Evolutionary conservation across 1,140 invertebrate genomes (phyloP).

Genomic region (Bilobella aurantiaca): DNA sequence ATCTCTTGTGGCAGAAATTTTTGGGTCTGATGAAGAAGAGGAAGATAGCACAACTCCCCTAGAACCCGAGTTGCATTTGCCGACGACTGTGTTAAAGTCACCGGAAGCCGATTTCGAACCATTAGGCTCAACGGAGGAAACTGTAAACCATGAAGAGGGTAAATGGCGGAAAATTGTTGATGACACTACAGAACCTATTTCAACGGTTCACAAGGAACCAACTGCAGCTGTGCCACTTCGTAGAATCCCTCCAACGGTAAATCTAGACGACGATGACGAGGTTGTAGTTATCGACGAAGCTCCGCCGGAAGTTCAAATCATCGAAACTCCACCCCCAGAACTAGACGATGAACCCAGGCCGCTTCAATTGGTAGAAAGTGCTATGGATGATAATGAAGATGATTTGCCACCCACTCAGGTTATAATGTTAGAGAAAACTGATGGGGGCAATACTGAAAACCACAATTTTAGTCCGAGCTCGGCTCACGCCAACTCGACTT

Average conservation of each 20-base stretch:
- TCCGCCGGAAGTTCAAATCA: background rate
- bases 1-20: constrained; percentile 31
- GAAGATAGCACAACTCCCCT: too few species aligned
- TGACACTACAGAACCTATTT: background rate
- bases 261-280: constrained; percentile 4
- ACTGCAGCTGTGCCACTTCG: too few species aligned
- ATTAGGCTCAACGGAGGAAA: too few species aligned
- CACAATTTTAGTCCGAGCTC: too few species aligned
- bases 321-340: constrained; percentile 1
- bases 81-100: too few species aligned
- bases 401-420: too few species aligned
- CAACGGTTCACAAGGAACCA: background rate
- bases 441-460: too few species aligned
- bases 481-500: constrained; percentile 12
- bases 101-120: too few species aligned
- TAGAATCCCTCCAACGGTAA: background rate
- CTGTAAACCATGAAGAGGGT: too few species aligned
- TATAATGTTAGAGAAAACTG: too few species aligned
- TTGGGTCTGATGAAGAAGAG: constrained; percentile 30
- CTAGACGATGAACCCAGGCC: background rate
- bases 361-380: background rate
- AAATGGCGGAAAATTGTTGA: constrained; percentile 33
- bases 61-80: too few species aligned
- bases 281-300: background rate
- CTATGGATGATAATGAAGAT: too few species aligned